A percentile compares a stretch with the other conserved stretches of the same genome.
Conservation (phyloP, 1,140 invertebrate genomes). For the Acarapis woodi region DNA sequence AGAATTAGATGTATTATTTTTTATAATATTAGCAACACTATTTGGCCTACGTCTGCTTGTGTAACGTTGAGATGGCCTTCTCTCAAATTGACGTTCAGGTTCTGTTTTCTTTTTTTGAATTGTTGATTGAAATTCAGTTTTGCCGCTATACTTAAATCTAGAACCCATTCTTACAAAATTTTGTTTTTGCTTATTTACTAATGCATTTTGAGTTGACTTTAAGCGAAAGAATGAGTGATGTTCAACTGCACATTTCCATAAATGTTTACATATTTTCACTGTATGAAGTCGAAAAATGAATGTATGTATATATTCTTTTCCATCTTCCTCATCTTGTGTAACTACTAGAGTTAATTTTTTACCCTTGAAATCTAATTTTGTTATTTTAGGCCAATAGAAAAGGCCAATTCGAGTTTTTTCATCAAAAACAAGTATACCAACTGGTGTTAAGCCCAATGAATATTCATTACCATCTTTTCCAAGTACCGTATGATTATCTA, state of each 20-base stretch:
- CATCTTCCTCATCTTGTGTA: conserved; percentile 82
- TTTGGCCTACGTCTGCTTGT: conserved; percentile 37
- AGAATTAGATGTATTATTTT: no score
- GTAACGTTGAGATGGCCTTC: conserved; percentile 80
- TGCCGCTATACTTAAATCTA: conserved; percentile 26
- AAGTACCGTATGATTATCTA: conserved; percentile 43
- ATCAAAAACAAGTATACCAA: conserved; percentile 78
- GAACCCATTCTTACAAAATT: conserved; percentile 24
- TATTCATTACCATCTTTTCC: conserved; percentile 88
- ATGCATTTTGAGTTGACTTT: conserved; percentile 17
- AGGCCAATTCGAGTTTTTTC: conserved; percentile 89
- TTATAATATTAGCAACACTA: no score
- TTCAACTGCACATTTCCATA: conserved; percentile 94
- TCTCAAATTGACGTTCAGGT: conserved; percentile 74
- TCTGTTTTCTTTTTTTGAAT: conserved; percentile 58
- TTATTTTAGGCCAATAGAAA: conserved; percentile 94
- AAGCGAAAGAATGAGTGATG: conserved; percentile 92
- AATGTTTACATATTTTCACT: conserved; percentile 63
- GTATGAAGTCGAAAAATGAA: conserved; percentile 37
- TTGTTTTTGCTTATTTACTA: conserved; percentile 15
- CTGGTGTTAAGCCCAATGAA: conserved; percentile 81
- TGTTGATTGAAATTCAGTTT: conserved; percentile 75
- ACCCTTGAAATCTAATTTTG: conserved; percentile 80
- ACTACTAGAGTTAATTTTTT: conserved; percentile 82
- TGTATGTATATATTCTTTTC: conserved; percentile 64